Evolutionary conservation across 2,113 vertebrate species (phyloP), one percentile per base, ranked within the genome.

Genomic region (Centrocercus urophasianus): DNA sequence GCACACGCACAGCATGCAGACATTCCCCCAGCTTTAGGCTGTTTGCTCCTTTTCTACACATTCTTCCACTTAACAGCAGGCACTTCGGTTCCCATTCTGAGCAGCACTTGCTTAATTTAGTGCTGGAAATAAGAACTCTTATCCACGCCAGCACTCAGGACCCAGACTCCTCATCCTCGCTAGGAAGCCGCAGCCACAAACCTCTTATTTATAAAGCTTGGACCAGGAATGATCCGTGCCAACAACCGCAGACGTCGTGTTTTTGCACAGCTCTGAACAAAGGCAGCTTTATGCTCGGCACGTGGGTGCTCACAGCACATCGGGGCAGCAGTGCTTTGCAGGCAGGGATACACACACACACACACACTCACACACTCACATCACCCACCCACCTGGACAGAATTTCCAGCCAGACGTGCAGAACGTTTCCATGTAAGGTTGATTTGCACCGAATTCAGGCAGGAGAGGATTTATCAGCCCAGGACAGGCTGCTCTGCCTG

Each of bases 271-370:
- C 85, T 61, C 56, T 34, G 13, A 13, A n/a, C 66, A 56, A n/a
- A 67, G 82, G 10, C 11, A 0, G 32, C 59, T 92, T 52, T n/a
- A 11, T 42, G 45, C 14, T 8, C 1, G 0, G 25, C 50, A 28
- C 0, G 0, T 1, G 83, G 32, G 52, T 20, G 4, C 32, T 42
- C 0, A 5, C 38, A 19, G 7, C 5, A 0, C 0, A 19, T 10
- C 0, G 32, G 57, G 28, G 32, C 3, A 8, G 50, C 0, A 5
- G 22, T 13, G 77, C 54, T 48, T 4, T 48, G 54, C 4, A 1
- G 59, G 61, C 18, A 48, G 42, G 42, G 42, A 16, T 43, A 76
- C 54, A 2, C 8, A 1, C 2, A 21, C 18, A 4, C 61, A 4
- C 21, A 74, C 8, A 76, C 54, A 2, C 8, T 1, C 2, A 21